A percentile compares a stretch with the other conserved stretches of the same genome.
Evolutionary conservation across 1,140 invertebrate genomes (phyloP).

Genomic region (Radopholus similis): DNA sequence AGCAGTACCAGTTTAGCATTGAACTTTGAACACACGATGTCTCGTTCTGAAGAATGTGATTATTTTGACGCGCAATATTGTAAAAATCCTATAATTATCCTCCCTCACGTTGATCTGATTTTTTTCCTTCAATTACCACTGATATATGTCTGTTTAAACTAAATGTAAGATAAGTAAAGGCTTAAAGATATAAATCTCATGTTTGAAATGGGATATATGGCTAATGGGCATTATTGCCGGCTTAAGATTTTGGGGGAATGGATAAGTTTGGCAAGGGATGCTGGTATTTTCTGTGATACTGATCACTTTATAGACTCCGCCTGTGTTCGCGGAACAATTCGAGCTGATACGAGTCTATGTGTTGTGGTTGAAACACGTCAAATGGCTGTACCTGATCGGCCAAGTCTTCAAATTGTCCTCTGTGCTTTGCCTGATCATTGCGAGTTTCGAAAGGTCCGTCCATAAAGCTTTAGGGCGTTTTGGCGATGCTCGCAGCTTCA

Average conservation of each 20-base stretch:
- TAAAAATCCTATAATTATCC: neutral
- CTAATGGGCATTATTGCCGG: neutral
- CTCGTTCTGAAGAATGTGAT: neutral
- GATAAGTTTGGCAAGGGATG: neutral
- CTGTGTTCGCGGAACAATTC: conserved; percentile 46
- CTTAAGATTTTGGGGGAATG: neutral
- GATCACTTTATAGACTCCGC: conserved; percentile 33
- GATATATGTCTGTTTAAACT: neutral
- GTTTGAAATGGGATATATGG: no score
- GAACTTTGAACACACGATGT: no score
- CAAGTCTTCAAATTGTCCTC: conserved; percentile 59
- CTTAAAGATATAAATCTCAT: no score
- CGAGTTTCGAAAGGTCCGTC: conserved; percentile 49
- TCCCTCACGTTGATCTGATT: neutral
- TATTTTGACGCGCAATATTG: neutral
- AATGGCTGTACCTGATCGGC: conserved; percentile 42
- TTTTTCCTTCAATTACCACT: neutral
- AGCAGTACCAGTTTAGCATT: neutral
- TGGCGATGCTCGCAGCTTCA: neutral
- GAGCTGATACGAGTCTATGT: conserved; percentile 35
- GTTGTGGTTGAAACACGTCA: conserved; percentile 43
- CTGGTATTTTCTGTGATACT: neutral
- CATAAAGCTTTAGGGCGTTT: neutral
- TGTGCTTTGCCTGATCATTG: conserved; percentile 55
- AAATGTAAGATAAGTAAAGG: neutral